Evolutionary conservation across 2,113 vertebrate species (phyloP).

Genomic region (Heterotilapia buettikoferi): DNA sequence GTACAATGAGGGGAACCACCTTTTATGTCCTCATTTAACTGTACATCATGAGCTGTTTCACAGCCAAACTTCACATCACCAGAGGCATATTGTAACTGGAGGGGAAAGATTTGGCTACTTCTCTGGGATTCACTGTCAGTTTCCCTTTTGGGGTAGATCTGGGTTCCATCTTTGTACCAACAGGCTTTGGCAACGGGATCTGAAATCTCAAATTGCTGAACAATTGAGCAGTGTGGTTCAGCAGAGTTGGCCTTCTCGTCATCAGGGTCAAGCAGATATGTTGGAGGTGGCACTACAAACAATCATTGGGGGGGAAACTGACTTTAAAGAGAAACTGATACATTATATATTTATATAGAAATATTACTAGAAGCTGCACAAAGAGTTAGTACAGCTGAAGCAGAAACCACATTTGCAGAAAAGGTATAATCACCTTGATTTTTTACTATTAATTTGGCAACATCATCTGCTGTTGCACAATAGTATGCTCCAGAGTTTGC

Average conservation of each 20-base stretch:
- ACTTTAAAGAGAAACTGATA: slow-evolving; percentile 13
- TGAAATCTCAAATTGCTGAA: slow-evolving; percentile 71
- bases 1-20: slow-evolving; percentile 68
- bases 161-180: slow-evolving; percentile 71
- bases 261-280: slow-evolving; percentile 46
- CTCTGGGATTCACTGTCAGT: slow-evolving; percentile 32
- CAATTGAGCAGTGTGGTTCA: slow-evolving; percentile 49
- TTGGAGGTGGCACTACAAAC: slow-evolving; percentile 62
- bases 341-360: neutral
- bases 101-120: slow-evolving; percentile 23
- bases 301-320: slow-evolving; percentile 42
- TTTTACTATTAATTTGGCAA: slow-evolving; percentile 81
- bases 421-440: slow-evolving; percentile 76
- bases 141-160: slow-evolving; percentile 54
- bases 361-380: slow-evolving; percentile 15
- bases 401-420: slow-evolving; percentile 10
- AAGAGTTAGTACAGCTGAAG: slow-evolving; percentile 46
- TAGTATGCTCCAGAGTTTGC: slow-evolving; percentile 83
- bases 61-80: slow-evolving; percentile 49
- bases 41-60: slow-evolving; percentile 41
- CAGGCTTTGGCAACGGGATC: slow-evolving; percentile 68
- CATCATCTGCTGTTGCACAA: slow-evolving; percentile 83
- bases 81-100: slow-evolving; percentile 38
- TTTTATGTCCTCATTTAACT: slow-evolving; percentile 59
- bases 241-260: slow-evolving; percentile 50